These are phyloP conservation scores for Microtus montanus DNA, from an alignment of 2,113 vertebrate genomes.

Conservation along the genomic window DNA sequence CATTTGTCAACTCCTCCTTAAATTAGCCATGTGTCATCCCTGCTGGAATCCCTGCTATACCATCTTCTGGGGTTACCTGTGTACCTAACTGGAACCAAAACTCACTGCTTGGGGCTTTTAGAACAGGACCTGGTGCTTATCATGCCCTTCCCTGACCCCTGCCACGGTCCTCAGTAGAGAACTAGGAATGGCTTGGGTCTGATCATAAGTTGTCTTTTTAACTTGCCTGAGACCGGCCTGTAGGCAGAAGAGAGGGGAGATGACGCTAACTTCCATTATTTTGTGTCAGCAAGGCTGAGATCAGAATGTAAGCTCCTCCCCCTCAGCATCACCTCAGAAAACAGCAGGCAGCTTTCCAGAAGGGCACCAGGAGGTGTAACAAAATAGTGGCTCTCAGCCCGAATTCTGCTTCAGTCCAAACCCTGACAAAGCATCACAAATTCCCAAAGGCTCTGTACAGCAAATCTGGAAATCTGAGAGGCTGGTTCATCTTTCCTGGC, in stretches of 20 bases:
- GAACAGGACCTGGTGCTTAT: background rate
- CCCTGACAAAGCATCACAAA: background rate
- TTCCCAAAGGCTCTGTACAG: conserved; percentile 18
- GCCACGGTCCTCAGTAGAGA: background rate
- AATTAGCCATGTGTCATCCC: background rate
- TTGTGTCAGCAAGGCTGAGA: conserved; percentile 10
- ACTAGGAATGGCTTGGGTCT: conserved; percentile 5
- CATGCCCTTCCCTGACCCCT: background rate
- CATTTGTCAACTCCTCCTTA: background rate
- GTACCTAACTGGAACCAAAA: conserved; percentile 2
- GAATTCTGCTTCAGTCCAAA: conserved; percentile 29
- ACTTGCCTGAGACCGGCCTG: background rate
- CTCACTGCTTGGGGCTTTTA: conserved; percentile 24
- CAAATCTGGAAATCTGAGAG: conserved; percentile 45
- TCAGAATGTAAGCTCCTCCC: background rate
- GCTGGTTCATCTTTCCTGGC: background rate
- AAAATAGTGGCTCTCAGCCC: background rate
- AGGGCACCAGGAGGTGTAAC: background rate
- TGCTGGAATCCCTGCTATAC: background rate
- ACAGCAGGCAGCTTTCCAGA: conserved; percentile 38
- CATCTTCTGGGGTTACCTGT: background rate
- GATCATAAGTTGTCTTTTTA: conserved; percentile 27
- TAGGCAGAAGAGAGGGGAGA: background rate
- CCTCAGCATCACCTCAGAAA: background rate
- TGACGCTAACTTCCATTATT: background rate